Base-by-base conservation (phyloP, 2,797 vertebrate genomes). In the Poeciliopsis infans region DNA sequence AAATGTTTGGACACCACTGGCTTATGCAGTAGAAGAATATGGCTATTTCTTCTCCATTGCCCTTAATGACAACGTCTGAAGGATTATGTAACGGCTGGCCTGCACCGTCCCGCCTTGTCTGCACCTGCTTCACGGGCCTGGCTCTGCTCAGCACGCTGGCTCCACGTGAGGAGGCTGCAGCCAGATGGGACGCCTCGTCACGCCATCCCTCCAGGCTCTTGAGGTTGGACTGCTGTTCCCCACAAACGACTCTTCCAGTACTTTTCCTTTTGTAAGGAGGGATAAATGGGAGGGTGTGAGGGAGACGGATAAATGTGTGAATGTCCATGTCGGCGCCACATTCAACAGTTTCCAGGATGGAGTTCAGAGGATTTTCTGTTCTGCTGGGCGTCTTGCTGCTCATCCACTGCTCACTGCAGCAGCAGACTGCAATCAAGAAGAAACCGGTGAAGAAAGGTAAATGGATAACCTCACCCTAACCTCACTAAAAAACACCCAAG, bases 391-490 rank as follows among this genome's bases (percentile, higher is more conserved):
- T 97, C 6, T 83, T 97, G n/a, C 93, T 95, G 75, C 93, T 98
- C 71, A 72, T 91, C 45, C 95, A 93, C 59, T 36, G 90, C 83
- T 95, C 96, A 0, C 0, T 87, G 0, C 96, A 98, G 88, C 88
- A 96, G 39, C 88, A 96, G 39, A 85, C 28, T 2, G 82, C 88
- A 2, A 3, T 88, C 0, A 95, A 41, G 89, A 95, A 75, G 86
- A 95, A 93, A 68, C 83, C 66, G 0, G 68, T 74, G 72, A 97
- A 93, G 89, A 98, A 97, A 97, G 97, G 97, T 98, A 96, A 31
- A 85, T 20, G 2, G 13, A 45, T 68, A 20, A 8, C 10, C 28
- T 18, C 8, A 23, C 43, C 51, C 57, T 72, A 18, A 47, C 7
- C 39, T 41, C 39, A 33, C 12, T 25, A 3, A 28, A 25, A 25